Evolutionary conservation across 2,888 invertebrate genomes (phyloP), one percentile per base, ranked within the genome.

Genomic region (Epiperipatus broadwayi): DNA sequence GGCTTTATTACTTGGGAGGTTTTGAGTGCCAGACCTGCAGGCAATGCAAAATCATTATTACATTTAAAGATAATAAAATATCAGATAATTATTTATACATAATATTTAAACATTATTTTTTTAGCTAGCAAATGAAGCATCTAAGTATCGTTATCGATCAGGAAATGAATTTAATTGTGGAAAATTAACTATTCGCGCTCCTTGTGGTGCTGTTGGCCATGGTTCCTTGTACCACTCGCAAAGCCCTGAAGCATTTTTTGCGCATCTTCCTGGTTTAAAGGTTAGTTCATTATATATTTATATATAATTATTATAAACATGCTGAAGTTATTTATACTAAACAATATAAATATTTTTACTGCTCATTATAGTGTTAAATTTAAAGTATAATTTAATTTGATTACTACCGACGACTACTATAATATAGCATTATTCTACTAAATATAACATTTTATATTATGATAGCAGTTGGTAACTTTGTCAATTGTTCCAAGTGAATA

Each of bases 191-290:
- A 69, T 95, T 25, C 69, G 97, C 27, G 69, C 87, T 1, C 93
- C 97, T 0, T 81, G 84, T 60, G 79, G 85, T n/a, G 95, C 95
- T 0, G 95, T 97, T 2, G 97, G 97, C 0, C 95, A 97, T 61
- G 97, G 97, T 0, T 93, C 75, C 0, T 68, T 93, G 2, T 97
- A 99, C 62, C 97, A 97, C 65, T 95, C 95, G 3, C 97, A 97
- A 65, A 84, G 83, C 57, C 89, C 91, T 0, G 97, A 97, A 65
- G 85, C 84, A 0, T 87, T 81, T 65, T 97, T 97, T 60, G 79
- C 91, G 0, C 97, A 99, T 53, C 78, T 80, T 0, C 84, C 97
- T 0, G 91, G 91, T 15, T 63, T 91, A 1, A 81, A 81, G 71
- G 84, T 79, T 51, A 46, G 42, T n/a, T n/a, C n/a, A n/a, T n/a